Evolutionary conservation across 1,140 invertebrate species (phyloP).

Genomic region (Rhagoletis pomonella): DNA sequence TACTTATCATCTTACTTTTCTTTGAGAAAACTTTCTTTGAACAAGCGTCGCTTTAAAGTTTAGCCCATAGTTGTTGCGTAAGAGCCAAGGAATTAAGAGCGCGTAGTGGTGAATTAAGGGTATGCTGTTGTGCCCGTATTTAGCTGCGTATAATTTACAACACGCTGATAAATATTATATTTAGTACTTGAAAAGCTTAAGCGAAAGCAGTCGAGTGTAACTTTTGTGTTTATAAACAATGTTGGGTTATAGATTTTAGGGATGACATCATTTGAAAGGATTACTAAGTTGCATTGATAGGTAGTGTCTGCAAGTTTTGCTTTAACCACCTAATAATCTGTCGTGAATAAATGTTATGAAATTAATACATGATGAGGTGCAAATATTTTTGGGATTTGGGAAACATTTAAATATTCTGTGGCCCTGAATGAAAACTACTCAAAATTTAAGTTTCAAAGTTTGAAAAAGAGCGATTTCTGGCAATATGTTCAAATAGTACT

Average conservation of each 20-base stretch:
- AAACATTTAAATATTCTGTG: too few species aligned
- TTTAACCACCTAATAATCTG: too few species aligned
- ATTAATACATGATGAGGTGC: too few species aligned
- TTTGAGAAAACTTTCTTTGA: slow-evolving; percentile 19
- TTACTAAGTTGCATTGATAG: not conserved
- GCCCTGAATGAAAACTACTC: too few species aligned
- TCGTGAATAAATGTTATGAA: too few species aligned
- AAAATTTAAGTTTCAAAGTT: too few species aligned
- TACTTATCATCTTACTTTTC: not conserved
- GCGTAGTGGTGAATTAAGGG: not conserved
- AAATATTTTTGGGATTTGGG: too few species aligned
- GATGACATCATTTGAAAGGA: not conserved
- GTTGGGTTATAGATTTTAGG: not conserved
- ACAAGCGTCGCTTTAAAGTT: slow-evolving; percentile 30
- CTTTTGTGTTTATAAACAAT: not conserved
- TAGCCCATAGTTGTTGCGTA: not conserved
- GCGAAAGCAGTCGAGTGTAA: not conserved
- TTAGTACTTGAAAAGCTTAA: slow-evolving; percentile 8
- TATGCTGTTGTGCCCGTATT: too few species aligned
- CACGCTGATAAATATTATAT: slow-evolving; percentile 39
- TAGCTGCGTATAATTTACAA: not conserved
- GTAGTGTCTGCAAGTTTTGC: too few species aligned
- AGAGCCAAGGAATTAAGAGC: not conserved
- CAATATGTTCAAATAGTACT: too few species aligned
- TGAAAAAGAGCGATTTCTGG: too few species aligned